A percentile compares a stretch with the other conserved stretches of the same genome.
phyloP scores from a whole-genome alignment of 2,888 invertebrate species.

The Machimus atricapillus region DNA sequence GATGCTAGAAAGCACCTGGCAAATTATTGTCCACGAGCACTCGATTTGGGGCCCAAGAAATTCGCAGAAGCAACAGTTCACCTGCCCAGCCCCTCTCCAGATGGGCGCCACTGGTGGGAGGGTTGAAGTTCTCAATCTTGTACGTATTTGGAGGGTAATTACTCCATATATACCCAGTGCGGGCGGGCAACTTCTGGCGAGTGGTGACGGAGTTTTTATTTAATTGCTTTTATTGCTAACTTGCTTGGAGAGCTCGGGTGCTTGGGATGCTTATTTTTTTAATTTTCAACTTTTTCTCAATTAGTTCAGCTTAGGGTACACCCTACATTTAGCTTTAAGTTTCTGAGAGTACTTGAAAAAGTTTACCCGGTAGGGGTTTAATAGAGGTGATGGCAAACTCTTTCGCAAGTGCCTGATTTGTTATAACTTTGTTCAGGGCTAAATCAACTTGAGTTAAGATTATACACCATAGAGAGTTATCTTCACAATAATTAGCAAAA shows the following conservation, averaged over 20 bases:
- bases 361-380: not conserved
- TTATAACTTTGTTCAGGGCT: not conserved
- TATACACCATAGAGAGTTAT: not conserved
- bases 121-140: not conserved
- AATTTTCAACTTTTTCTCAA: not conserved
- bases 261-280: not conserved
- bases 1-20: slow-evolving; percentile 35
- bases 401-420: not conserved
- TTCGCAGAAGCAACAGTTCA: not conserved
- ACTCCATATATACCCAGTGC: not conserved
- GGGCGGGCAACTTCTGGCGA: not conserved
- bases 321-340: not conserved
- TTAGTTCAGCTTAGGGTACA: not conserved
- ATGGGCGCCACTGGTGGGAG: not conserved
- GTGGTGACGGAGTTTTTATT: not conserved
- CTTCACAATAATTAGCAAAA: not conserved
- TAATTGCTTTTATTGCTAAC: not conserved
- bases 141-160: not conserved
- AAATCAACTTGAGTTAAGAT: not conserved
- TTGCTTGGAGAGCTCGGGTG: not conserved
- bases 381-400: not conserved
- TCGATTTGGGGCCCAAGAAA: not conserved
- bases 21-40: slow-evolving; percentile 15
- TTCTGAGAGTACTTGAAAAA: not conserved
- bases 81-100: not conserved